Conservation (phyloP, 2,113 vertebrate genomes). For the Atrichornis clamosus region DNA sequence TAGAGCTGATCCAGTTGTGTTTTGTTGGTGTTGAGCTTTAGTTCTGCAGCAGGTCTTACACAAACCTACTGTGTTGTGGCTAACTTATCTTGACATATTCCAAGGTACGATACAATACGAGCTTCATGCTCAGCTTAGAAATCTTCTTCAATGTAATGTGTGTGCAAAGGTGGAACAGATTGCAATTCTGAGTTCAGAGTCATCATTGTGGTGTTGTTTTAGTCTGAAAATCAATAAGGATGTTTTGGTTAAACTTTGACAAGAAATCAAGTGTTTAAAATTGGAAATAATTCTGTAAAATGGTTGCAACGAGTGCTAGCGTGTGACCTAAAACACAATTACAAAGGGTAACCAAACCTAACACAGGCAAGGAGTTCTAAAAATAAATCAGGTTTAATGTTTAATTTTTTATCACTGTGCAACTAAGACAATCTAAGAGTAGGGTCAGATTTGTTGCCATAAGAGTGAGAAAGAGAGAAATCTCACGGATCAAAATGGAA, state of each 20-base stretch:
- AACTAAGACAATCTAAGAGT: background rate
- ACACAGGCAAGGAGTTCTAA: background rate
- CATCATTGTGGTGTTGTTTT: background rate
- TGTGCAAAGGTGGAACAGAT: background rate
- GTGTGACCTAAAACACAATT: background rate
- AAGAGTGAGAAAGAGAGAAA: background rate
- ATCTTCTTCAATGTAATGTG: background rate
- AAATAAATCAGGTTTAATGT: background rate
- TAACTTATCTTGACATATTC: background rate
- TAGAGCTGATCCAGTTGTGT: background rate
- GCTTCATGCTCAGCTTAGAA: background rate
- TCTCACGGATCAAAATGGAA: rapidly evolving
- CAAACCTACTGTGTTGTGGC: background rate
- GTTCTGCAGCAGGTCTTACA: background rate
- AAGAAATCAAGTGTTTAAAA: background rate
- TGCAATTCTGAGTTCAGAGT: background rate
- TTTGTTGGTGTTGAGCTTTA: background rate
- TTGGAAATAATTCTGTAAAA: background rate
- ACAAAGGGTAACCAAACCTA: background rate
- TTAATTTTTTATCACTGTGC: background rate
- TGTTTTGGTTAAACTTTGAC: background rate
- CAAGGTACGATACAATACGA: background rate
- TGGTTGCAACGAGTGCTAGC: background rate
- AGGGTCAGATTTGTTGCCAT: background rate
- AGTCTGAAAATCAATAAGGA: background rate